phyloP scores from a whole-genome alignment of 2,888 invertebrate species.

The Aleiodes alternator region DNA sequence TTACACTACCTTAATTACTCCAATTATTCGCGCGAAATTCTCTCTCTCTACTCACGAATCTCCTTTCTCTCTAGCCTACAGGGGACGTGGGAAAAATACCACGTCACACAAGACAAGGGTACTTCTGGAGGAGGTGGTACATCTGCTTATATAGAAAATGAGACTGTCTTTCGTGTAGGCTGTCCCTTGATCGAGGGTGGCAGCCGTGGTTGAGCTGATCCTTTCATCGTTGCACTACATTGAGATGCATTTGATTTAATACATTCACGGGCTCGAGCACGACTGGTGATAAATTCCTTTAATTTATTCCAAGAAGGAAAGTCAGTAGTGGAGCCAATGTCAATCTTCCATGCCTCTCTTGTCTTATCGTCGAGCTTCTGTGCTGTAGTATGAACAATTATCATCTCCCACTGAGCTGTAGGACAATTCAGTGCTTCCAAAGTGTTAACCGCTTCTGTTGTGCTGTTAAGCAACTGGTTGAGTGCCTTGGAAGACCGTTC shows the following conservation, averaged over 20 bases:
- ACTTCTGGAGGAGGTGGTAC: too few species aligned
- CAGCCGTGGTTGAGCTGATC: neutral
- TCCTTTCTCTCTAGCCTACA: too few species aligned
- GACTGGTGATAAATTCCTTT: neutral
- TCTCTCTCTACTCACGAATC: too few species aligned
- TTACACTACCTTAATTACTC: too few species aligned
- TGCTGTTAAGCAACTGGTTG: slow-evolving; percentile 6
- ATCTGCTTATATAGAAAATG: neutral
- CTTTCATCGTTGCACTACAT: neutral
- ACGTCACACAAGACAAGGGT: neutral
- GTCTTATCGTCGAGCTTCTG: neutral
- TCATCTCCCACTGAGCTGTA: neutral
- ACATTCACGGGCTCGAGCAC: slow-evolving; percentile 24
- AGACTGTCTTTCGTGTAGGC: neutral
- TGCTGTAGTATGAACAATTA: slow-evolving; percentile 6
- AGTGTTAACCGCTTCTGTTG: neutral
- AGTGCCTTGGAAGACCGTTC: neutral
- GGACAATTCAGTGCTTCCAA: neutral
- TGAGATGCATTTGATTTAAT: slow-evolving; percentile 2
- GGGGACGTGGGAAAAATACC: too few species aligned
- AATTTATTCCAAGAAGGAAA: neutral
- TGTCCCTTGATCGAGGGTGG: too few species aligned
- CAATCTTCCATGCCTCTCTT: slow-evolving; percentile 16
- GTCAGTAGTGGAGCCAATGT: neutral
- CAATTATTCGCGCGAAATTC: too few species aligned